A percentile compares a stretch with the other conserved stretches of the same genome.
phyloP scores from a whole-genome alignment of 1,140 invertebrate genomes.

The Teleopsis dalmanni region DNA sequence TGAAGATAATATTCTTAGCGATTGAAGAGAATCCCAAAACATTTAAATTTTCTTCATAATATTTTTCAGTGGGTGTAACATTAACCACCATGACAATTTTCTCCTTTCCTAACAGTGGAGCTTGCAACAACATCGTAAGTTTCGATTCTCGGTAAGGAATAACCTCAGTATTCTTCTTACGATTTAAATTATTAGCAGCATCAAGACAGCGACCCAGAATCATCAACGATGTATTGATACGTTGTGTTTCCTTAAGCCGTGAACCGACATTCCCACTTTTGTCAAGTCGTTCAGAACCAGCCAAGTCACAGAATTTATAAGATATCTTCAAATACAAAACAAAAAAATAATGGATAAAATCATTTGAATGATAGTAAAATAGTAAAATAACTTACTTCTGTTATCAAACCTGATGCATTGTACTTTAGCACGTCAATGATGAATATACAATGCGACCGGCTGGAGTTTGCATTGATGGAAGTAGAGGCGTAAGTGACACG shows the following conservation, averaged over 20 bases:
- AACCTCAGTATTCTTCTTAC: conserved; percentile 42
- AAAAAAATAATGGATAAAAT: not conserved
- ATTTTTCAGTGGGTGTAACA: conserved; percentile 59
- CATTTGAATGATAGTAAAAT: no score
- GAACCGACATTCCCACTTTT: conserved; percentile 80
- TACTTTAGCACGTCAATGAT: conserved; percentile 68
- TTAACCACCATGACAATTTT: conserved; percentile 74
- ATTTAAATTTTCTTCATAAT: conserved; percentile 74
- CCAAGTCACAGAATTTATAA: conserved; percentile 82
- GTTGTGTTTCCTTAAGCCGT: conserved; percentile 76
- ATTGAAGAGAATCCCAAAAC: conserved; percentile 68
- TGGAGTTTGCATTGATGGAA: conserved; percentile 74
- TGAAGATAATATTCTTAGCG: conserved; percentile 57
- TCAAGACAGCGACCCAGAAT: conserved; percentile 79
- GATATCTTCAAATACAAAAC: conserved; percentile 14
- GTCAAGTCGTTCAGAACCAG: conserved; percentile 79
- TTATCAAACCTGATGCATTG: conserved; percentile 40
- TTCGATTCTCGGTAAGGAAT: conserved; percentile 65
- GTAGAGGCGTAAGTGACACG: conserved; percentile 81
- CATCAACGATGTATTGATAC: conserved; percentile 83
- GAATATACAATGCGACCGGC: conserved; percentile 82
- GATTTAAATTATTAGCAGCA: conserved; percentile 51
- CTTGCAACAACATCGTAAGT: conserved; percentile 64
- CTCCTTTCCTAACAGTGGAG: conserved; percentile 59
- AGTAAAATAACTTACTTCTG: conserved; percentile 34